Evolutionary conservation across 1,140 invertebrate species (phyloP).

Genomic region (Trachelipus rathkii): DNA sequence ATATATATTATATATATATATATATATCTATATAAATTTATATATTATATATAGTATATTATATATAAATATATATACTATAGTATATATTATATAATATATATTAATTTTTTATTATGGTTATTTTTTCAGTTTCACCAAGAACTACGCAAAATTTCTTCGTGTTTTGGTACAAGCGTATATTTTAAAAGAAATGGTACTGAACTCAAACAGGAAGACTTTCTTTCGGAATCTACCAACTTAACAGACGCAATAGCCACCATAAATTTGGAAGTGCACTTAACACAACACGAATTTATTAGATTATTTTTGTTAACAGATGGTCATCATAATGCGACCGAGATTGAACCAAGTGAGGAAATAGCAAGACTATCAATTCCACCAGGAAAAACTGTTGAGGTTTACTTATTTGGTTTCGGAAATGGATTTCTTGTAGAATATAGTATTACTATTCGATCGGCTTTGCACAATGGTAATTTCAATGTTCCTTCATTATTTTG

Average conservation of each 20-base stretch:
- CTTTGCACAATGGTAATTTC: constrained; percentile 39
- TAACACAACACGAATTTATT: not conserved
- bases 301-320: constrained; percentile 26
- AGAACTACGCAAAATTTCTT: not conserved
- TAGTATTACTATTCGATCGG: constrained; percentile 38
- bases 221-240: not conserved
- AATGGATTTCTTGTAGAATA: constrained; percentile 36
- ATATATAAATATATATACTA: too few species aligned
- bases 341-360: constrained; percentile 25
- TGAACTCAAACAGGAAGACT: not conserved
- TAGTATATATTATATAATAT: not conserved
- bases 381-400: constrained; percentile 33
- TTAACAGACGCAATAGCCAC: not conserved
- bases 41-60: too few species aligned
- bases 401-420: constrained; percentile 36
- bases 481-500: constrained; percentile 38
- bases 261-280: not conserved
- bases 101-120: not conserved
- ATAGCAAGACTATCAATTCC: constrained; percentile 24
- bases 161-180: not conserved
- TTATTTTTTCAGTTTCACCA: not conserved
- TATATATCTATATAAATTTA: too few species aligned
- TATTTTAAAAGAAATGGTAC: not conserved
- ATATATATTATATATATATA: too few species aligned
- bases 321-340: constrained; percentile 28